Percentiles rank a stretch among this genome's conserved stretches.
Evolutionary conservation across 2,797 vertebrate genomes (phyloP).

Genomic region (Vespertilio murinus): DNA sequence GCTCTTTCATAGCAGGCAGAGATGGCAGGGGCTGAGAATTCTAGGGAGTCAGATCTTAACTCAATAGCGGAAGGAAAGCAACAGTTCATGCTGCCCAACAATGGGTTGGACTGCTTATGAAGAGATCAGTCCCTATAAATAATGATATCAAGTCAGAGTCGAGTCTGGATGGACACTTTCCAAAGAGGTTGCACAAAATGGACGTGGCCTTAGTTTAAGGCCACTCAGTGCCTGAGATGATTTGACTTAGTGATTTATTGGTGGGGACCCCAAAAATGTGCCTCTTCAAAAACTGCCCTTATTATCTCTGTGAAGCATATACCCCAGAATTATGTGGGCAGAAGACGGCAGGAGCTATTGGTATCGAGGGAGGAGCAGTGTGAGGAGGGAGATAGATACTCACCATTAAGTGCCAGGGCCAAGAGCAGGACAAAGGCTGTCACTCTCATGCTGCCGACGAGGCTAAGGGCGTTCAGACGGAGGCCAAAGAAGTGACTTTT

Average conservation of each 20-base stretch:
- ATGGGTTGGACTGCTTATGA: not conserved
- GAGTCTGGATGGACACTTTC: not conserved
- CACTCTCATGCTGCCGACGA: slow-evolving; percentile 20
- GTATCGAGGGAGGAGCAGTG: not conserved
- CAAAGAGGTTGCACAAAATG: not conserved
- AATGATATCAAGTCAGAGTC: not conserved
- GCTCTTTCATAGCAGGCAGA: not conserved
- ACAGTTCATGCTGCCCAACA: not conserved
- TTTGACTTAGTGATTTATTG: not conserved
- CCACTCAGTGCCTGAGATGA: not conserved
- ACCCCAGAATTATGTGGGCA: not conserved
- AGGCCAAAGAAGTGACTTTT: not conserved
- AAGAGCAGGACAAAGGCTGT: not conserved
- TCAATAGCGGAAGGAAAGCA: not conserved
- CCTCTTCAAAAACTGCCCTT: not conserved
- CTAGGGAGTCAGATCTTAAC: not conserved
- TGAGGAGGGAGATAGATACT: slow-evolving; percentile 51
- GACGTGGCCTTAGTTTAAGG: not conserved
- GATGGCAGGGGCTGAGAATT: not conserved
- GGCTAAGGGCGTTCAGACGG: not conserved
- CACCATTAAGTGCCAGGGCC: slow-evolving; percentile 29
- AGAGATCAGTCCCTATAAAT: not conserved
- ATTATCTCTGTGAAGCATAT: not conserved
- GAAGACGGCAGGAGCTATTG: not conserved
- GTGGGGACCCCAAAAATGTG: not conserved